Evolutionary conservation across 2,797 vertebrate genomes (phyloP), one percentile per base, ranked within the genome.

Genomic region (Buceros bicornis): DNA sequence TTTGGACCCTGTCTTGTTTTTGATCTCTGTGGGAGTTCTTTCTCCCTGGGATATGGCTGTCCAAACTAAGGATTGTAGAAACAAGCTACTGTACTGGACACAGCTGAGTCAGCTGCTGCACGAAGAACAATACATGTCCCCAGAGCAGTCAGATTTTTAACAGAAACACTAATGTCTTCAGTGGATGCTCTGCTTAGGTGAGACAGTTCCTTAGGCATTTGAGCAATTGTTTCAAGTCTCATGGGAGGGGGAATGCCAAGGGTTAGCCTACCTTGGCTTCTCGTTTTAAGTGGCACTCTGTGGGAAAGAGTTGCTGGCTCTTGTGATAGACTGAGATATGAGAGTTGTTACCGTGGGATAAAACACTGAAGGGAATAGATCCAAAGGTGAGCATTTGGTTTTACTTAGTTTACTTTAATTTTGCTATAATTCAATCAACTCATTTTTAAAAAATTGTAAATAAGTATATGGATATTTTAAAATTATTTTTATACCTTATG

Each of bases 1-100:
- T 77, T 87, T 74, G 61, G 69, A 19, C 37, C 10, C 24, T 74
- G 54, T 37, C 53, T 67, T 95, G 85, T 35, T 93, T 96, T 77
- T 70, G 22, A 11, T 91, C 80, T 78, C 91, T 35, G 11, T 15
- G 71, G 96, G 93, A 95, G 90, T 64, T 48, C 64, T 94, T 93
- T 94, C 60, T 93, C 53, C 25, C 45, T 89, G 77, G 90, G 77
- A 22, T 72, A 1, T 21, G 37, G 29, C 37, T 93, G 70, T 97
- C 80, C 74, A 67, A 92, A 82, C 88, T 10, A 1, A 57, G 48
- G 54, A 42, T 28, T 93, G 70, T 95, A 35, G 88, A 96, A 95
- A 95, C 90, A 92, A 67, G 77, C 94, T 80, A 18, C 95, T 87
- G 83, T 40, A 47, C 66, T 24, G 26, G 76, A 57, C 89, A 56